A percentile compares a stretch with the other conserved stretches of the same genome.
phyloP scores from a whole-genome alignment of 2,888 invertebrate genomes.

The Latrodectus elegans region DNA sequence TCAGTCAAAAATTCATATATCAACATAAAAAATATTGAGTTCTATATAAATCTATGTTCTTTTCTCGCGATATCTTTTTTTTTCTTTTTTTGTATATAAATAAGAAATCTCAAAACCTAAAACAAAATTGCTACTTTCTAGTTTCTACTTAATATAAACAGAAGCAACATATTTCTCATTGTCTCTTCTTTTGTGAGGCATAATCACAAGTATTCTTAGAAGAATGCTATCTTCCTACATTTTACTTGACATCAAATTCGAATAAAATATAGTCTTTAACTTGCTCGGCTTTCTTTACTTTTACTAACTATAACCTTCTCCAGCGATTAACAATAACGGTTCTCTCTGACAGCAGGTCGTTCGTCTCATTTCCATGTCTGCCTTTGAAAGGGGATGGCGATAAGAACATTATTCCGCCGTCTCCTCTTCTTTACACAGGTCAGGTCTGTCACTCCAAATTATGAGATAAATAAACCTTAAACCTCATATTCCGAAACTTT shows the following conservation, averaged over 20 bases:
- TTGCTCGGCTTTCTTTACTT: background rate
- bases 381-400: slow-evolving; percentile 5
- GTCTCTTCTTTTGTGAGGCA: too few relatives aligned
- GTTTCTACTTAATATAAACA: too few relatives aligned
- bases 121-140: too few relatives aligned
- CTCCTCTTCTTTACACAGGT: slow-evolving; percentile 6
- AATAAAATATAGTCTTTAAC: background rate
- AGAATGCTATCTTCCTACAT: background rate
- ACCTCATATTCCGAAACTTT: slow-evolving; percentile 1
- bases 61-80: too few relatives aligned
- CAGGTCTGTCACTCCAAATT: slow-evolving; percentile 37
- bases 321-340: slow-evolving; percentile 26
- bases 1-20: too few relatives aligned
- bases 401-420: slow-evolving; percentile 17
- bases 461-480: slow-evolving; percentile 35
- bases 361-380: background rate
- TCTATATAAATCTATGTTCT: too few relatives aligned
- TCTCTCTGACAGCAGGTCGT: slow-evolving; percentile 19
- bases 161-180: too few relatives aligned
- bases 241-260: too few relatives aligned
- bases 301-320: slow-evolving; percentile 2
- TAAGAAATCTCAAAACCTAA: too few relatives aligned
- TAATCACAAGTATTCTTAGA: too few relatives aligned
- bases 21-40: too few relatives aligned
- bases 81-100: too few relatives aligned